Conservation (phyloP, 2,113 vertebrate species). For the Catharus bicknelli region DNA sequence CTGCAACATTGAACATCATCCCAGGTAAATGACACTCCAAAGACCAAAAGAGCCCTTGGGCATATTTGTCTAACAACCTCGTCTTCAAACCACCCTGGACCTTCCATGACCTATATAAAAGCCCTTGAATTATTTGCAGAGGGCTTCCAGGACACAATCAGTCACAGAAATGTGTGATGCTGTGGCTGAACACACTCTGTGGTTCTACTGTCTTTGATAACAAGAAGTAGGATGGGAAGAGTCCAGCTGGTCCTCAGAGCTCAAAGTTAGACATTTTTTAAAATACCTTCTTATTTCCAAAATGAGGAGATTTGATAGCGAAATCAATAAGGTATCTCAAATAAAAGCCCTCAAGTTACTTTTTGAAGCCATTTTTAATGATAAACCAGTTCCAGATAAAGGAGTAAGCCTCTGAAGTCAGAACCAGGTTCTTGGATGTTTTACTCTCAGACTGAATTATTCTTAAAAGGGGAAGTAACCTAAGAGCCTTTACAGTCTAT, state of each 20-base stretch:
- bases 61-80: neutral
- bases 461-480: constrained; percentile 19
- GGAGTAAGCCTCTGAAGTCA: neutral
- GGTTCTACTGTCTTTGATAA: neutral
- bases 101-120: neutral
- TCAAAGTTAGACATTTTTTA: neutral
- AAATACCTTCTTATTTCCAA: neutral
- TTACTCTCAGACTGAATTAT: constrained; percentile 1
- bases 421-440: neutral
- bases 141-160: neutral
- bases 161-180: neutral
- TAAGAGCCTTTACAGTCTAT: neutral
- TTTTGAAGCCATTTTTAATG: neutral
- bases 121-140: neutral
- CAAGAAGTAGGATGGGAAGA: neutral
- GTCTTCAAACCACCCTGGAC: neutral
- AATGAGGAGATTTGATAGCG: neutral
- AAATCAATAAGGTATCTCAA: neutral
- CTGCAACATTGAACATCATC: rapidly evolving
- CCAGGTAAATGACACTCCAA: neutral
- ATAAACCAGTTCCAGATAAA: neutral
- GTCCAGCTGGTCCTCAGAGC: neutral
- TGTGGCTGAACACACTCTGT: rapidly evolving
- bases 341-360: constrained; percentile 4
- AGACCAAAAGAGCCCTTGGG: neutral